Base-by-base conservation (phyloP, 2,797 vertebrate genomes). In the Anguilla pacifica region DNA sequence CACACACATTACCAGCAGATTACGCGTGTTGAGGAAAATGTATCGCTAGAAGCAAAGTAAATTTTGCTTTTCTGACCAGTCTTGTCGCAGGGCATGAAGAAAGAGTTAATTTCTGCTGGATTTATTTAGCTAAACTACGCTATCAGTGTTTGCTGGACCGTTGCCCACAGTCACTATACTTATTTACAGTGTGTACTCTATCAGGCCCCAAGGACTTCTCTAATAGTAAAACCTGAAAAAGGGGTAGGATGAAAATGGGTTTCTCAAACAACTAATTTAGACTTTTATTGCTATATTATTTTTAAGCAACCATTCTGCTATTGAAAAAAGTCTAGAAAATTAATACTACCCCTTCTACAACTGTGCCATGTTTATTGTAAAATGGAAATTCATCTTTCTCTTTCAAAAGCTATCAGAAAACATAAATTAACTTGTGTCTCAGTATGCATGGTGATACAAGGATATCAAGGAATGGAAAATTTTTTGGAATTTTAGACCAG, bases 1-100 rank as follows among this genome's bases (percentile, higher is more conserved):
- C 84, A 88, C 59, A 88, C 77, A 87, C 67, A 89, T 89, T 87
- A 87, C 89, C 59, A 64, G 67, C 64, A 19, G 39, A 88, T 77
- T 79, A 83, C 39, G 61, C 67, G 31, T 85, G 84, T 83, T 77
- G 46, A 43, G 46, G 70, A 6, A 79, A 84, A 46, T 22, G 15
- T 11, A 81, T 15, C 13, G 53, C 74, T 64, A 25, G n/a, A 81
- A 53, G 51, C 46, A 31, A 82, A 17, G 57, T 22, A 84, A 57
- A 35, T 51, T 28, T 28, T 35, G 31, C 67, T 53, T 74, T 53
- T 57, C 6, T 46, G 53, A 61, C 49, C 11, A 6, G 25, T 13
- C 22, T 19, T 70, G 61, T 59, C 53, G 61, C 28, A 49, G n/a
- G 19, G 82, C 28, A 70, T 55, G 82, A 35, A 53, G 6, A 3